Base-by-base conservation (phyloP, 2,113 vertebrate genomes). In the Micromys minutus region DNA sequence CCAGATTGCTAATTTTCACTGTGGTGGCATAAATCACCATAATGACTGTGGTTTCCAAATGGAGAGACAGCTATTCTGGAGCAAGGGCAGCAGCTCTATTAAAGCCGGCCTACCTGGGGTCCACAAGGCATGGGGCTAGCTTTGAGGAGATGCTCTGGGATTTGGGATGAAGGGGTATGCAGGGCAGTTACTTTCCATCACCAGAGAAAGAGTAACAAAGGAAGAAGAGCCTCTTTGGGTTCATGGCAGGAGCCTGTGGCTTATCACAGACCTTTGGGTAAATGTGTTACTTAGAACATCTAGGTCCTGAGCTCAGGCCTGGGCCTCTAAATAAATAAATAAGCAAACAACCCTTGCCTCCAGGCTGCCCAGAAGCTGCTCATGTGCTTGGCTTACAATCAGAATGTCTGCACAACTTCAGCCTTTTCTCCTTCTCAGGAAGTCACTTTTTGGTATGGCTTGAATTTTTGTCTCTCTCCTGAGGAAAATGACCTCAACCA, bases 1-100 rank as follows among this genome's bases (percentile, higher is more conserved):
- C 89, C 95, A 96, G 96, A 96, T 94, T 97, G 97, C 91, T 97
- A 89, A 95, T 97, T 97, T 97, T 96, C 96, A 96, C 94, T 85
- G 84, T 67, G 90, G 91, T 59, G 45, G 87, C 96, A 94, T 95
- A 95, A 95, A 94, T 97, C 94, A 95, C 89, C 96, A 88, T 95
- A 90, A 97, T 96, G 26, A 96, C 91, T 75, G 21, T 39, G 61
- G 96, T 93, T 87, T 75, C 85, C 13, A 74, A 34, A 77, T 0
- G 2, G 39, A 86, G 69, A 86, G 74, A 88, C 89, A 77, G 88
- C 89, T 94, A 34, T 80, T 79, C 63, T 31, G 61, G 89, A 69
- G 26, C 26, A n/a, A 31, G 74, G 72, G 65, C 72, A 77, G 76
- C 34, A n/a, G 79, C 89, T 59, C 1, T 24, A 47, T 61, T 57